A percentile compares a stretch with the other conserved stretches of the same genome.
These are phyloP conservation scores for Petrocephalus microphthalmus DNA, from an alignment of 2,113 vertebrate genomes.

Conservation along the genomic window DNA sequence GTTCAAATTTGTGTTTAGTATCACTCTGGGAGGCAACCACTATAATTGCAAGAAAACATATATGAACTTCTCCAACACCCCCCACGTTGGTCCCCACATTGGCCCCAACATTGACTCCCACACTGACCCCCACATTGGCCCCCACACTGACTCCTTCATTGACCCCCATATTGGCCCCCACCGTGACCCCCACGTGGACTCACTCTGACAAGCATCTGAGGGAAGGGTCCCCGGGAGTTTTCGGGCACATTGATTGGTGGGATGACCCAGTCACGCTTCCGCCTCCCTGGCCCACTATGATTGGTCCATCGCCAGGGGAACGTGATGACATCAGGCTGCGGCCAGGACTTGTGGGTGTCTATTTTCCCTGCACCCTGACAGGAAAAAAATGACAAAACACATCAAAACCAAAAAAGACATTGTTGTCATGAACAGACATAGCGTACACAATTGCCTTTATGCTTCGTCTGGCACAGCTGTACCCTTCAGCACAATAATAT, in stretches of 20 bases:
- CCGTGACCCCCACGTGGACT: constrained; percentile 48
- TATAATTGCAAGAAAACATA: neutral
- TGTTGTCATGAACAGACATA: neutral
- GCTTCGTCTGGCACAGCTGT: neutral
- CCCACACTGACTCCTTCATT: too few species aligned
- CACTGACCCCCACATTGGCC: too few species aligned
- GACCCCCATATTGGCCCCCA: neutral
- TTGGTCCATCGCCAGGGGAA: constrained; percentile 68
- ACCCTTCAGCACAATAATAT: neutral
- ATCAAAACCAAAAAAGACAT: neutral
- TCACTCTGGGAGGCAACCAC: neutral
- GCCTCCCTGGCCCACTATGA: constrained; percentile 72
- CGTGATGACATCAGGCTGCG: constrained; percentile 62
- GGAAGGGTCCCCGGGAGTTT: constrained; percentile 92
- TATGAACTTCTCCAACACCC: neutral
- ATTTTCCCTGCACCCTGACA: neutral
- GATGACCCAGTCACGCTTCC: constrained; percentile 98
- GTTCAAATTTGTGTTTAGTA: neutral
- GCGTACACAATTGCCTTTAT: neutral
- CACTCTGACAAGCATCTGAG: constrained; percentile 91
- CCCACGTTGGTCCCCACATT: neutral
- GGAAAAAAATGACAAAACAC: neutral
- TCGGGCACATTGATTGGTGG: constrained; percentile 96
- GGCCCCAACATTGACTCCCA: too few species aligned
- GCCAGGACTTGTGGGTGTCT: constrained; percentile 17